phyloP scores from a whole-genome alignment of 2,888 invertebrate genomes.

The Himalopsyche tibetana region DNA sequence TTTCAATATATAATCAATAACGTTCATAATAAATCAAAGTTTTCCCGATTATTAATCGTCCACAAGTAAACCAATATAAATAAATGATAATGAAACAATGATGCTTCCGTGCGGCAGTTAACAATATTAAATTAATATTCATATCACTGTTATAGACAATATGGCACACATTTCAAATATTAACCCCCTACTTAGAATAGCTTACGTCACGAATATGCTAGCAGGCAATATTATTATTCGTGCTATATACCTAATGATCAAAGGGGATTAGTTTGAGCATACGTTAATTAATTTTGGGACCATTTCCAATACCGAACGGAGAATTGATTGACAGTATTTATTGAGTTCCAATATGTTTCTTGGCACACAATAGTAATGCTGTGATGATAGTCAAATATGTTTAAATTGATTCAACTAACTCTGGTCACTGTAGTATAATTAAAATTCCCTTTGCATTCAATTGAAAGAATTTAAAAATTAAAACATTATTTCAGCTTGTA shows the following conservation, averaged over 20 bases:
- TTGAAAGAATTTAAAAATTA: too few relatives aligned
- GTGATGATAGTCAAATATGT: neutral
- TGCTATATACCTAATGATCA: slow-evolving; percentile 41
- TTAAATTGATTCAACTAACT: too few relatives aligned
- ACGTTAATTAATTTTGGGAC: slow-evolving; percentile 39
- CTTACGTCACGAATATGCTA: slow-evolving; percentile 10
- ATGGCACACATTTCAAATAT: slow-evolving; percentile 11
- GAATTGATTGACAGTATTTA: slow-evolving; percentile 30
- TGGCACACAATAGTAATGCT: neutral
- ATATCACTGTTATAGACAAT: neutral
- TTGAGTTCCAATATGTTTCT: neutral
- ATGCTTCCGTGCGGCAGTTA: neutral
- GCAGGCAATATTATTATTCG: slow-evolving; percentile 8
- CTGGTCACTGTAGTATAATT: too few relatives aligned
- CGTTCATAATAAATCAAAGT: too few relatives aligned
- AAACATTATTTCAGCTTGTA: too few relatives aligned
- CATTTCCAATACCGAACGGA: neutral
- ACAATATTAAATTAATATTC: slow-evolving; percentile 23
- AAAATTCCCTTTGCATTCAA: too few relatives aligned
- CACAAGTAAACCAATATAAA: too few relatives aligned
- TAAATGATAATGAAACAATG: too few relatives aligned
- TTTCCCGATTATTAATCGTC: too few relatives aligned
- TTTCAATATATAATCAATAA: too few relatives aligned
- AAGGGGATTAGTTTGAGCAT: slow-evolving; percentile 46
- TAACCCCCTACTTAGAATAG: neutral